Conservation (phyloP, 1,140 invertebrate species). For the Drosophila persimilis region DNA sequence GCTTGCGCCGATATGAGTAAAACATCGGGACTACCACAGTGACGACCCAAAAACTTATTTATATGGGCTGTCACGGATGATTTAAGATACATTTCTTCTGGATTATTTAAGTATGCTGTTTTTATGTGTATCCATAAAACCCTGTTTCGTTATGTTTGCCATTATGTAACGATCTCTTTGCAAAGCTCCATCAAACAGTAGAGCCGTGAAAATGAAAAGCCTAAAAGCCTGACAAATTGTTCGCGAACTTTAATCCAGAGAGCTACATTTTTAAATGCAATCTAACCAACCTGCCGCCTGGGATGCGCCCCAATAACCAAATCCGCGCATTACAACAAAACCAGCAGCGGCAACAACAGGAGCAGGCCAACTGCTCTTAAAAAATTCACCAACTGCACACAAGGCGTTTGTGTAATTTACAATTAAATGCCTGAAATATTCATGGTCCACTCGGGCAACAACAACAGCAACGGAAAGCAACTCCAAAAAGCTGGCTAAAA, state of each 20-base stretch:
- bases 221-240: conserved; percentile 30
- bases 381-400: conserved; percentile 69
- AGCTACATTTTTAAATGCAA: conserved; percentile 54
- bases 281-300: conserved; percentile 31
- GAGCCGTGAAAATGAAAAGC: conserved; percentile 19
- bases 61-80: too few species aligned
- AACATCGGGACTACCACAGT: too few species aligned
- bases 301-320: conserved; percentile 60
- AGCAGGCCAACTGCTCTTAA: conserved; percentile 44
- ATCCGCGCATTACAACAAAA: conserved; percentile 57
- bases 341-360: conserved; percentile 15
- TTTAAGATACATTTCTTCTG: too few species aligned
- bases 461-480: conserved; percentile 14
- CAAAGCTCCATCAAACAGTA: neutral
- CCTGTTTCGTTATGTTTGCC: too few species aligned
- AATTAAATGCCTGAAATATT: conserved; percentile 78
- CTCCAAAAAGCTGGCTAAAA: conserved; percentile 48
- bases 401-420: conserved; percentile 77
- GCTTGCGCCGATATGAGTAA: too few species aligned
- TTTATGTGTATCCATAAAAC: too few species aligned
- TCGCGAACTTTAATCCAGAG: conserved; percentile 45
- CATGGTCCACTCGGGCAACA: conserved; percentile 39
- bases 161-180: neutral
- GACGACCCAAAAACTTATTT: too few species aligned
- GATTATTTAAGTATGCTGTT: too few species aligned